These are phyloP conservation scores for Scrobipalpa atriplicella DNA, from an alignment of 2,888 invertebrate genomes.

Conservation along the genomic window DNA sequence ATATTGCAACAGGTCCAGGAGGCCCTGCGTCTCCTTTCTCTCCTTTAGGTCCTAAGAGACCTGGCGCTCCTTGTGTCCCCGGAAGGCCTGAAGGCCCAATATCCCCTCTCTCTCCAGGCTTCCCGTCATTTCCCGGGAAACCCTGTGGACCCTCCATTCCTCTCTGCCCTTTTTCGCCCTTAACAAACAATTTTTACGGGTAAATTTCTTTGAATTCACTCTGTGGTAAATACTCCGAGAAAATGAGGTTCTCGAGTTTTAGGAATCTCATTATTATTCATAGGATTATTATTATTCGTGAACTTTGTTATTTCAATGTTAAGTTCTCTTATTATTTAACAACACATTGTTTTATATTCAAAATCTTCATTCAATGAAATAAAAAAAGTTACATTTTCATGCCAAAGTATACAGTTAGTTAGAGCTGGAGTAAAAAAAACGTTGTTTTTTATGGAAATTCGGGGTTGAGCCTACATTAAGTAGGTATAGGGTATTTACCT, in stretches of 20 bases:
- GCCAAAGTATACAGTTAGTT: background rate
- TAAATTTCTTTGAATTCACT: constrained; percentile 1
- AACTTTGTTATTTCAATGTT: background rate
- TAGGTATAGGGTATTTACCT: constrained; percentile 60
- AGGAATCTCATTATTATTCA: background rate
- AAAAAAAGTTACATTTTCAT: background rate
- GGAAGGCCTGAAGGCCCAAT: constrained; percentile 87
- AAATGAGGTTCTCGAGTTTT: background rate
- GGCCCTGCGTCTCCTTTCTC: constrained; percentile 88
- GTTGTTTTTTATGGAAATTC: constrained; percentile 2
- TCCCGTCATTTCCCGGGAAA: constrained; percentile 85
- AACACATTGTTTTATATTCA: background rate
- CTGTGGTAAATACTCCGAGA: background rate
- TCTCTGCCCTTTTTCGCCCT: constrained; percentile 85
- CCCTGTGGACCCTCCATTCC: constrained; percentile 87
- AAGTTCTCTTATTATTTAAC: background rate
- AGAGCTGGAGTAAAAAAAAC: background rate
- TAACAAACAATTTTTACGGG: constrained; percentile 23
- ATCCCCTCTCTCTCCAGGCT: constrained; percentile 86
- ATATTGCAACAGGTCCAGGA: constrained; percentile 84
- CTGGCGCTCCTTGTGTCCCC: constrained; percentile 87
- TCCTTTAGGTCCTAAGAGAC: constrained; percentile 86
- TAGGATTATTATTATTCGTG: background rate
- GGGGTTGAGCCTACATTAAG: background rate
- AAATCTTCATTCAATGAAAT: background rate